Conservation (phyloP, 2,888 invertebrate genomes). For the Drosophila peninsularis region DNA sequence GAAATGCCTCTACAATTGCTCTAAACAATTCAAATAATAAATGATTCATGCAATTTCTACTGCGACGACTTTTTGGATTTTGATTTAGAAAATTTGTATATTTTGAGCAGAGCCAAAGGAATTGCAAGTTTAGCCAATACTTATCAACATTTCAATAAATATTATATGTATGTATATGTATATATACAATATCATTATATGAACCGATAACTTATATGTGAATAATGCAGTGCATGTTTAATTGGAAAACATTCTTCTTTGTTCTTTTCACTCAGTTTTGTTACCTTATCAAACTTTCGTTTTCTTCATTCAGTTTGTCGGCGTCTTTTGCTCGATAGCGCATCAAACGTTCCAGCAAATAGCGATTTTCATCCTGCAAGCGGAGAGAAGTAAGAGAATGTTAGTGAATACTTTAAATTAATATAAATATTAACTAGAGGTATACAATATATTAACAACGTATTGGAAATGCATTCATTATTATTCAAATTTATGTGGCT, state of each 20-base stretch:
- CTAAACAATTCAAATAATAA: neutral
- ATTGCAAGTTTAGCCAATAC: slow-evolving; percentile 14
- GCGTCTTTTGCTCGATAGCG: slow-evolving; percentile 97
- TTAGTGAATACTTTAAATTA: no score
- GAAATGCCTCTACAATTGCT: no score
- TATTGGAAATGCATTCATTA: neutral
- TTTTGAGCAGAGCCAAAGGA: neutral
- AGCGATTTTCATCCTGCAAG: slow-evolving; percentile 93
- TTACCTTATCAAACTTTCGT: slow-evolving; percentile 96
- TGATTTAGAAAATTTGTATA: neutral
- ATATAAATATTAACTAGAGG: neutral
- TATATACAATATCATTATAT: slow-evolving; percentile 4
- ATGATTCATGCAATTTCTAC: neutral
- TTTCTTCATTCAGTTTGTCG: slow-evolving; percentile 98
- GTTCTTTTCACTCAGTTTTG: slow-evolving; percentile 2
- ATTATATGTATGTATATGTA: slow-evolving; percentile 4
- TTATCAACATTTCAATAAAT: slow-evolving; percentile 17
- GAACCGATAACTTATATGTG: slow-evolving; percentile 20
- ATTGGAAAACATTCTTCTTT: neutral
- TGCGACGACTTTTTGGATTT: neutral
- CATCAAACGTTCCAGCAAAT: slow-evolving; percentile 93
- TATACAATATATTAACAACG: neutral
- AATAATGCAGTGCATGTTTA: slow-evolving; percentile 10
- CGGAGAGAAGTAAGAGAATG: slow-evolving; percentile 12
- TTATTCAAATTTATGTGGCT: neutral